Evolutionary conservation across 2,113 vertebrate species (phyloP), one percentile per base, ranked within the genome.

Genomic region (Brachirus orientalis): DNA sequence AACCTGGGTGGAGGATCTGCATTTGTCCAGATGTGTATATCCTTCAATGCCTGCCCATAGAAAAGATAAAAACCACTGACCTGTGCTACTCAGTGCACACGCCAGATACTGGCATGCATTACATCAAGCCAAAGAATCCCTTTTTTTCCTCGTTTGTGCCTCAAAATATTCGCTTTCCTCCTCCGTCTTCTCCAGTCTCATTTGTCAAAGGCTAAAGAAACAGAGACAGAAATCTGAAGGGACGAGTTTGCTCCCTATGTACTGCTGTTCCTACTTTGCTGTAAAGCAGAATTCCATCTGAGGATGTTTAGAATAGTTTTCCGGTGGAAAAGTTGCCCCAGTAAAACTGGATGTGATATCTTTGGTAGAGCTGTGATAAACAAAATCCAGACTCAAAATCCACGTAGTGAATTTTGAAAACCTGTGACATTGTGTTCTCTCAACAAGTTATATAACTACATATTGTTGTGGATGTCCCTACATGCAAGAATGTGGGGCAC

Each of bases 1-100:
- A 80, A 63, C 22, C 1, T 74, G 82, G 79, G 79, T 8, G 67
- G 75, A 56, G 79, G 76, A 86, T 86, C 79, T 82, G 43, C 86
- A 86, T 89, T 90, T 90, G 88, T 90, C 90, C 90, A 91, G 90
- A 91, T 91, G 90, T 89, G 86, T 82, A 67, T 68, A 84, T 90
- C 85, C 88, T 82, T 88, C 79, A 87, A 70, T 89, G 84, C 75
- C 80, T 86, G 81, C 81, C 74, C 84, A 80, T 74, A 37, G 48
- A 79, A 28, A 80, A 89, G 89, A 92, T 91, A 90, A 90, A 89
- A 87, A 87, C 75, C 81, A 69, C 64, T 90, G 90, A 90, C 88
- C 86, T 88, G 86, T 83, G n/a, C 75, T 55, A 33, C 75, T 36
- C 77, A 58, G 75, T 47, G 69, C 82, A 75, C 70, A 83, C 81